Evolutionary conservation across 1,140 invertebrate species (phyloP), one percentile per base, ranked within the genome.

Genomic region (Panagrolaimus sp.): DNA sequence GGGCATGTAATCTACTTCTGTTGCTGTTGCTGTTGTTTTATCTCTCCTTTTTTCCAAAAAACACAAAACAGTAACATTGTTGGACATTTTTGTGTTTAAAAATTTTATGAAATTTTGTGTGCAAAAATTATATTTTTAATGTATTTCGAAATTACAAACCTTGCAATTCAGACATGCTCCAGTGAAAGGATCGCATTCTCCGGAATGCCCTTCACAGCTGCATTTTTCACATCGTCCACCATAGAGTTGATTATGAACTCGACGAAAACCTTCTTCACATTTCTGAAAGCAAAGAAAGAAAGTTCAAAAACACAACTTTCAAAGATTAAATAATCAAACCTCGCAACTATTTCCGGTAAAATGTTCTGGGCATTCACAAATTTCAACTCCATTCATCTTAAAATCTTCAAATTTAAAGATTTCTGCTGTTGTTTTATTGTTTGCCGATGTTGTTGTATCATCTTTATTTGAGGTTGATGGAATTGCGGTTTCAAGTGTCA

Each of bases 181-280:
- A 65, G 89, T 88, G 78, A 88, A 86, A 5, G 89, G 86, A 80
- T 94, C 89, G 81, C 94, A 96, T 0, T 88, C 87, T n/a, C 86
- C 84, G 0, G 92, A 89, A 84, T 96, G 93, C 1, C 90, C 89
- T 83, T 94, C 90, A 83, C 94, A 96, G 68, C 92, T 88, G 78
- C 94, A 96, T 74, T 89, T 89, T 32, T 90, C 87, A 83, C 95
- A 98, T 72, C 89, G 85, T 17, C 87, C 88, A 65, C 81, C 81
- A 67, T 84, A 85, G 48, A 87, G 76, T 70, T 82, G 83, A 72
- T 87, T 87, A 67, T 88, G 85, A 14, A 91, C 87, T 68, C 90
- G 87, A 21, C 90, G 88, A 82, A 92, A 94, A 2, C 91, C 93
- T 85, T 90, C 90, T 65, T 88, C 88, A 83, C 93, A 96, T 1